phyloP scores from a whole-genome alignment of 2,888 invertebrate species.

The Leuctra nigra region DNA sequence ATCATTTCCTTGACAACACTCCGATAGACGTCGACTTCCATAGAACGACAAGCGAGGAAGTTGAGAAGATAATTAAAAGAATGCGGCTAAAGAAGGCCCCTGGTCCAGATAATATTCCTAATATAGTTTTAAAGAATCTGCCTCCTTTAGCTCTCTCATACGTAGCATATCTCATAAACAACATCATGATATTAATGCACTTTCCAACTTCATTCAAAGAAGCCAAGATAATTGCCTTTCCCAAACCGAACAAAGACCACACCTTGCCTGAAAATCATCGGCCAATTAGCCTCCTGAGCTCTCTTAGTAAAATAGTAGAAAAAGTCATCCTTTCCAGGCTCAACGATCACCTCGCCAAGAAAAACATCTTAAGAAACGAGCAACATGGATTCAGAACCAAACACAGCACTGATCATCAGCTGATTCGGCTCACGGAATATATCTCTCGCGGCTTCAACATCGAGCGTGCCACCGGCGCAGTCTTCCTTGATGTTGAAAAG shows the following conservation, averaged over 20 bases:
- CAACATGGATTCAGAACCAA: constrained; percentile 35
- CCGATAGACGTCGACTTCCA: background rate
- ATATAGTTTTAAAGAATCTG: background rate
- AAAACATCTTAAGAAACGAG: constrained; percentile 22
- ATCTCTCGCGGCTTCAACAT: constrained; percentile 30
- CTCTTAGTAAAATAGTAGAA: constrained; percentile 32
- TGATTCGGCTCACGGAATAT: constrained; percentile 32
- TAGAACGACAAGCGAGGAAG: background rate
- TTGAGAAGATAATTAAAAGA: background rate
- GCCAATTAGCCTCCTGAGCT: constrained; percentile 31
- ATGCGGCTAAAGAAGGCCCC: background rate
- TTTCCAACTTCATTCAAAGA: constrained; percentile 21
- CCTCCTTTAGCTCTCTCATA: background rate
- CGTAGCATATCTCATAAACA: background rate
- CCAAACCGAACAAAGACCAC: constrained; percentile 31
- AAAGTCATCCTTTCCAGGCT: constrained; percentile 28
- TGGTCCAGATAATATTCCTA: too few species aligned
- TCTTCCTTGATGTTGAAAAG: constrained; percentile 34
- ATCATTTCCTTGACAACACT: background rate
- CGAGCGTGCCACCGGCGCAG: constrained; percentile 31
- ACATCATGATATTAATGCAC: background rate
- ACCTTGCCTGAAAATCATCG: constrained; percentile 28
- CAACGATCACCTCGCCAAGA: constrained; percentile 21
- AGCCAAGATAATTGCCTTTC: too few species aligned
- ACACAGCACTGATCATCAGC: too few species aligned